These are phyloP conservation scores for Camponotus pennsylvanicus DNA, from an alignment of 1,140 invertebrate genomes.

Conservation along the genomic window DNA sequence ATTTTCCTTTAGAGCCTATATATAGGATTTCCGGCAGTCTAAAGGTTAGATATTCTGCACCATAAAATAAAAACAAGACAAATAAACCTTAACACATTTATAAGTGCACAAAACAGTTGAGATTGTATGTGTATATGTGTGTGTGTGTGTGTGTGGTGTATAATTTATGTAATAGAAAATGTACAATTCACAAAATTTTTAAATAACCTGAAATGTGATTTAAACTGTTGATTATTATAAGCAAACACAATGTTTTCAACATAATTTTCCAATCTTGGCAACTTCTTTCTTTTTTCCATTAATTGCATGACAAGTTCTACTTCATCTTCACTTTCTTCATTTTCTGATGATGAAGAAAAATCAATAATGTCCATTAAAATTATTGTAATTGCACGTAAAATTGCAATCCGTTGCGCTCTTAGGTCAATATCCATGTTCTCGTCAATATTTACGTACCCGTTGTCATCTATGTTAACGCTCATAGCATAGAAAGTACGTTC, in stretches of 20 bases:
- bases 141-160: no score
- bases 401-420: neutral
- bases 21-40: no score
- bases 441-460: no score
- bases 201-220: slow-evolving; percentile 33
- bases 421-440: no score
- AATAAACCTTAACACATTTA: neutral
- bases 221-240: slow-evolving; percentile 7
- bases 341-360: slow-evolving; percentile 16
- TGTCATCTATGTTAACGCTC: no score
- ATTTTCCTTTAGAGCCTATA: no score
- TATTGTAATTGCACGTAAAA: neutral
- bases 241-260: neutral
- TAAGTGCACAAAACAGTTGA: neutral
- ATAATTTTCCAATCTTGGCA: slow-evolving; percentile 9
- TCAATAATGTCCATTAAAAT: neutral
- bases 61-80: slow-evolving; percentile 16
- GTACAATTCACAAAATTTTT: neutral
- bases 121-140: neutral
- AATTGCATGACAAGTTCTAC: neutral
- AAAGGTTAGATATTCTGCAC: slow-evolving; percentile 11
- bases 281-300: neutral
- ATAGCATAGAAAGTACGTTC: no score
- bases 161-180: slow-evolving; percentile 14
- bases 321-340: slow-evolving; percentile 17